Base-by-base conservation (phyloP, 2,113 vertebrate species). In the Pteropus alecto region DNA sequence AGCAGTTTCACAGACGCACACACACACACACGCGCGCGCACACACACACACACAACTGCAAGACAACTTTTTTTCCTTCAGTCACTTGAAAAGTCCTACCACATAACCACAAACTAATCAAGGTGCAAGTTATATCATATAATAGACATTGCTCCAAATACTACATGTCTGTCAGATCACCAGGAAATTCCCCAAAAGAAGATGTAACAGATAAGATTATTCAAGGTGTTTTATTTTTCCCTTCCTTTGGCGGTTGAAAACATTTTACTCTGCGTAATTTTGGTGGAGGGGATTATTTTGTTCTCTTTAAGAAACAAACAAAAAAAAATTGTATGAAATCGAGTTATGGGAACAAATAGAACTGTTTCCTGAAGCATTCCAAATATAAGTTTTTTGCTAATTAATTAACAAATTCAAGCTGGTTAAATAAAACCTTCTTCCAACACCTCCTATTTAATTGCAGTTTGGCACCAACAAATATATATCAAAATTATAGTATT, bases 401-500 rank as follows among this genome's bases (percentile, higher is more conserved):
- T 98, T 98, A 98, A 98, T 98, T 98, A 98, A 98, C 97, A 98
- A 97, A 98, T 98, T 97, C 96, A 98, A 98, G 97, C 97, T 98
- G 98, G 96, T 98, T 98, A 98, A 98, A 99, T 98, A 99, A 98
- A 99, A 98, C 97, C 97, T 98, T 96, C 97, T 98, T 96, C 98
- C 97, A 98, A 96, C 96, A 98, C 98, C 98, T 98, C 98, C 98
- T 97, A 98, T 99, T 98, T 98, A 99, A 99, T 99, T 99, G 98
- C 98, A 99, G 98, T 99, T 99, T 98, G 99, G 98, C 98, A 99
- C 99, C 98, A 99, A 99, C 98, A 99, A 99, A 99, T 98, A 98
- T 98, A 98, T 98, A 99, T 99, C 99, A 99, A 98, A 99, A 99
- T 99, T 98, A 99, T 98, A 99, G 98, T 99, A 98, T 99, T 99